phyloP scores from a whole-genome alignment of 2,113 vertebrate species.

The Caranx ignobilis region DNA sequence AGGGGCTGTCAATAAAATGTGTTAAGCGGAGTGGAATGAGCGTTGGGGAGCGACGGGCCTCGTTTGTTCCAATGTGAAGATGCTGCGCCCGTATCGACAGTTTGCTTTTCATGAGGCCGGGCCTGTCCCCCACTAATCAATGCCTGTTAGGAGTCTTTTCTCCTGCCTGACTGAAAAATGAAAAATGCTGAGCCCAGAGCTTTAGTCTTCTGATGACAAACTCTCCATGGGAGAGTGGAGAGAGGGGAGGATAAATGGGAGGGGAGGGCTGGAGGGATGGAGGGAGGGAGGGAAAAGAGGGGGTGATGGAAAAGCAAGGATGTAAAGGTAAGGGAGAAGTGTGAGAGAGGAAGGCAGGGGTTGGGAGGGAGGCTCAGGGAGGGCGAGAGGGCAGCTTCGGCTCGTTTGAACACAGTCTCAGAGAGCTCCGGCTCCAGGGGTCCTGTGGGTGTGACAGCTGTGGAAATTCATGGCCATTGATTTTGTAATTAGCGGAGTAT shows the following conservation, averaged over 20 bases:
- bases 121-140: slow-evolving; percentile 78
- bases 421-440: slow-evolving; percentile 62
- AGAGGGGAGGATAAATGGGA: slow-evolving; percentile 33
- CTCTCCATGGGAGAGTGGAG: slow-evolving; percentile 61
- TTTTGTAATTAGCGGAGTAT: slow-evolving; percentile 96
- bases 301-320: slow-evolving; percentile 40
- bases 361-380: slow-evolving; percentile 55
- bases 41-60: slow-evolving; percentile 80
- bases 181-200: slow-evolving; percentile 81
- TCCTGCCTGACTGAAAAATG: slow-evolving; percentile 81
- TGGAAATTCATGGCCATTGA: slow-evolving; percentile 92
- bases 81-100: slow-evolving; percentile 79
- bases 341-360: slow-evolving; percentile 72
- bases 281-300: not conserved
- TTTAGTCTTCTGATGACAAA: slow-evolving; percentile 79
- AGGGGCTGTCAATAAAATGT: slow-evolving; percentile 85
- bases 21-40: slow-evolving; percentile 85
- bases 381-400: slow-evolving; percentile 70
- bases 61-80: slow-evolving; percentile 84
- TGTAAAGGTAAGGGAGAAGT: slow-evolving; percentile 71
- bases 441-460: slow-evolving; percentile 84
- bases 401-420: slow-evolving; percentile 76
- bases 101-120: slow-evolving; percentile 82
- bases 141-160: slow-evolving; percentile 82
- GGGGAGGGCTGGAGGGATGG: not conserved